Percentiles rank a stretch among this genome's conserved stretches.
phyloP scores from a whole-genome alignment of 2,888 invertebrate species.

The Oegoconia quadripuncta region DNA sequence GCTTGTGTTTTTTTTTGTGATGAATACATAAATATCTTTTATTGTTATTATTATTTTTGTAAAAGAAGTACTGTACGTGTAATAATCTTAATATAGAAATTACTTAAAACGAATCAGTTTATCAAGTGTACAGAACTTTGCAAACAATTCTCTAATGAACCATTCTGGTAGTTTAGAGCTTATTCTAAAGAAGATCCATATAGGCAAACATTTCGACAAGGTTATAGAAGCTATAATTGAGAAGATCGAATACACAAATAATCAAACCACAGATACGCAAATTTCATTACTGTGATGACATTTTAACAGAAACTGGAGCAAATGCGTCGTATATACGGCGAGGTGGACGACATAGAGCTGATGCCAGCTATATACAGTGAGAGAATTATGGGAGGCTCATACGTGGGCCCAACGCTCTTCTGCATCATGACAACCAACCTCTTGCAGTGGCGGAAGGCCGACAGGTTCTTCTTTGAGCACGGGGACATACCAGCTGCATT shows the following conservation, averaged over 20 bases:
- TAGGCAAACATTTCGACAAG: too few relatives aligned
- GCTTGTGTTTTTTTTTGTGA: too few relatives aligned
- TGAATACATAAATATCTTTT: too few relatives aligned
- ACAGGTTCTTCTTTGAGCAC: slow-evolving; percentile 39
- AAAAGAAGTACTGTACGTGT: too few relatives aligned
- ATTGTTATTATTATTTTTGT: too few relatives aligned
- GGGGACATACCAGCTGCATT: slow-evolving; percentile 31
- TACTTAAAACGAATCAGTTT: too few relatives aligned
- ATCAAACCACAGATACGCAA: neutral
- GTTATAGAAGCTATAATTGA: neutral
- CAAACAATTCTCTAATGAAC: too few relatives aligned
- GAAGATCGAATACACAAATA: neutral
- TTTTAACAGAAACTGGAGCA: slow-evolving; percentile 32
- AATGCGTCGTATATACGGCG: slow-evolving; percentile 33
- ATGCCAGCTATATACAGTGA: slow-evolving; percentile 37
- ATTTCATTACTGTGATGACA: neutral
- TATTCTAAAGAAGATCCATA: too few relatives aligned
- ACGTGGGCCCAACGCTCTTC: slow-evolving; percentile 30
- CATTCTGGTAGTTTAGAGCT: too few relatives aligned
- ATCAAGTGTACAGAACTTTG: too few relatives aligned
- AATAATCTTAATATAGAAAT: too few relatives aligned
- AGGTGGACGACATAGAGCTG: slow-evolving; percentile 35
- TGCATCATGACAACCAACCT: slow-evolving; percentile 36
- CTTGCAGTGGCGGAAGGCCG: slow-evolving; percentile 33
- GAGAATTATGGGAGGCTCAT: slow-evolving; percentile 25